phyloP scores from a whole-genome alignment of 2,888 invertebrate genomes.

The Agrilus mali region DNA sequence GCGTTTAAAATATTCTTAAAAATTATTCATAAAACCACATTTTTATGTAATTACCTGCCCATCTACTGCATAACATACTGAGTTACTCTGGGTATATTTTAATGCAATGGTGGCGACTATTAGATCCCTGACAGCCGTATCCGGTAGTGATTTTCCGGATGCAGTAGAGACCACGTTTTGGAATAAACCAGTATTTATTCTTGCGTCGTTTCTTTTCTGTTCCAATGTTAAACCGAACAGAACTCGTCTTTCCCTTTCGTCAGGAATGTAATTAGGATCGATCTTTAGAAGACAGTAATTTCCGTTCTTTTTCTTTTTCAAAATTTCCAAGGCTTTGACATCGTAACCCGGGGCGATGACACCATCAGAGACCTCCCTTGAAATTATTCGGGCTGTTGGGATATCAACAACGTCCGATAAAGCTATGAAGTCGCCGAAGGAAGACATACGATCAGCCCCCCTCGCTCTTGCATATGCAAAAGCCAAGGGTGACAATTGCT shows the following conservation, averaged over 20 bases:
- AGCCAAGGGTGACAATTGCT: constrained; percentile 67
- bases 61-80: constrained; percentile 90
- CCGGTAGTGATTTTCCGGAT: constrained; percentile 49
- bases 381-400: constrained; percentile 83
- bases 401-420: constrained; percentile 85
- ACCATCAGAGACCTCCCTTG: constrained; percentile 94
- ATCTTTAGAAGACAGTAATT: constrained; percentile 81
- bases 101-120: constrained; percentile 92
- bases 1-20: constrained; percentile 5
- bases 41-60: constrained; percentile 57
- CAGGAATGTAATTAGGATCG: constrained; percentile 75
- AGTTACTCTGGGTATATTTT: constrained; percentile 98
- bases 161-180: constrained; percentile 61
- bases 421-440: constrained; percentile 96
- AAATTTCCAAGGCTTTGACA: constrained; percentile 66
- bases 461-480: constrained; percentile 90
- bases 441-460: constrained; percentile 97
- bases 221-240: constrained; percentile 76
- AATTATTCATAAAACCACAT: constrained; percentile 19
- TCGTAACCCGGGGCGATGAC: constrained; percentile 90
- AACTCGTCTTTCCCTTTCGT: constrained; percentile 65
- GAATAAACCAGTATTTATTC: constrained; percentile 66
- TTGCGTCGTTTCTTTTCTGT: constrained; percentile 80
- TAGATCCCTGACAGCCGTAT: constrained; percentile 72
- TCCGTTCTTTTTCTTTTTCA: constrained; percentile 92